Base-by-base conservation (phyloP, 2,888 invertebrate species). In the Phorcus lineatus region DNA sequence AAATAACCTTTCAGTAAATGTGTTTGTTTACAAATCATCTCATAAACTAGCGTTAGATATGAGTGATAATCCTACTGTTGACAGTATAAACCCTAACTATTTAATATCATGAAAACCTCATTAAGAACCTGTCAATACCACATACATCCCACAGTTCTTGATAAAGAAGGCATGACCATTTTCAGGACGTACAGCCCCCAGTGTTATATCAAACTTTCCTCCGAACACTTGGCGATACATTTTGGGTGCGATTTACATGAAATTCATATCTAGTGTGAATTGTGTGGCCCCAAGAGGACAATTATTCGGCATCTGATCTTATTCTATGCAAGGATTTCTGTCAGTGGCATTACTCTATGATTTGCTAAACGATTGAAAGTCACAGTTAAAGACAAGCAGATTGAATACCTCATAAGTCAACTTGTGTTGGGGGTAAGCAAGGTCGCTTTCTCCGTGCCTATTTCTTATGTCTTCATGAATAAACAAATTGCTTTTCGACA, bases 301-400 rank as follows among this genome's bases (percentile, higher is more conserved):
- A 62, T 62, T 24, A 24, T 24, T 62, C 28, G 16, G 17, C 16
- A 24, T 28, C 22, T 24, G 62, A 28, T 62, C 62, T 24, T 62
- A 16, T 28, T 62, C 62, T 62, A 24, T 24, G 62, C 62, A 62
- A 24, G 62, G 62, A 62, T 62, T 62, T 17, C 62, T 24, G 24
- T 28, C 24, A 62, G 28, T 62, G 24, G 28, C 0, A 62, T 22
- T 24, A n/a, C 28, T 28, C n/a, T 28, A 62, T 62, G 62, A 62
- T 62, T 62, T 62, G 24, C 28, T 62, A 62, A 62, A 62, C 62
- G 62, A 62, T 62, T 62, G 62, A 62, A 62, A 28, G 62, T 62
- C 62, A 62, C 28, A 17, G 62, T 28, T 17, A 28, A 28, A 16
- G 62, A 62, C 62, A 62, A 17, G 22, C 16, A 22, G 62, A 62